Conservation (phyloP, 2,888 invertebrate species). For the Pantelozetes paolii region DNA sequence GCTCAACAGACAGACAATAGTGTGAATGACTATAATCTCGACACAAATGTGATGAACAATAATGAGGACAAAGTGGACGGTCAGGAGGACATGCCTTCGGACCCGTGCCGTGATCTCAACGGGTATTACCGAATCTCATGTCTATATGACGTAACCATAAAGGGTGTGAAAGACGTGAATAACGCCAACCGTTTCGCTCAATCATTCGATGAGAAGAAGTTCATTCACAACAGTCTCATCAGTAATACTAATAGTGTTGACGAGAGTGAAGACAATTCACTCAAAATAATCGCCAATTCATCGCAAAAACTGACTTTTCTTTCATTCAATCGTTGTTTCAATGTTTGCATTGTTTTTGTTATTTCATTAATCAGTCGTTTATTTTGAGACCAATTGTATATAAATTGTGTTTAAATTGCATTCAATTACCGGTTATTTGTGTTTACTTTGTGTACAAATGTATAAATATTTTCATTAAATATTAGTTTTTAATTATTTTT, state of each 20-base stretch:
- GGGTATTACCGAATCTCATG: conserved; percentile 41
- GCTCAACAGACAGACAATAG: conserved; percentile 28
- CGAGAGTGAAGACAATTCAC: not conserved
- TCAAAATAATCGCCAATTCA: not conserved
- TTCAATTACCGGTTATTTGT: conserved; percentile 28
- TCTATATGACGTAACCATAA: conserved; percentile 40
- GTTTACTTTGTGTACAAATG: not conserved
- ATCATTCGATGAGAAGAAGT: conserved; percentile 39
- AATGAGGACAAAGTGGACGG: not conserved
- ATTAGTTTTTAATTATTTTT: not conserved
- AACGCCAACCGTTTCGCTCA: conserved; percentile 31
- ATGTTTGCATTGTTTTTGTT: conserved; percentile 18
- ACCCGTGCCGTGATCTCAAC: conserved; percentile 27
- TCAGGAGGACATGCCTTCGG: conserved; percentile 11
- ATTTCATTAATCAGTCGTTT: conserved; percentile 1
- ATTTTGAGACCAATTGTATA: not conserved
- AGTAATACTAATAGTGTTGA: conserved; percentile 18
- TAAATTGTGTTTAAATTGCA: not conserved
- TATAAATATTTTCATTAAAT: not conserved
- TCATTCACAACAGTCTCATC: conserved; percentile 20
- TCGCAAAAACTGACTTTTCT: not conserved
- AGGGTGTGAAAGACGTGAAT: conserved; percentile 29
- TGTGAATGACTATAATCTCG: not conserved
- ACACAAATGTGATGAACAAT: not conserved
- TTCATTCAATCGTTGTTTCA: conserved; percentile 2